Evolutionary conservation across 2,797 vertebrate genomes (phyloP).

Genomic region (Schizopygopsis malacanthus): DNA sequence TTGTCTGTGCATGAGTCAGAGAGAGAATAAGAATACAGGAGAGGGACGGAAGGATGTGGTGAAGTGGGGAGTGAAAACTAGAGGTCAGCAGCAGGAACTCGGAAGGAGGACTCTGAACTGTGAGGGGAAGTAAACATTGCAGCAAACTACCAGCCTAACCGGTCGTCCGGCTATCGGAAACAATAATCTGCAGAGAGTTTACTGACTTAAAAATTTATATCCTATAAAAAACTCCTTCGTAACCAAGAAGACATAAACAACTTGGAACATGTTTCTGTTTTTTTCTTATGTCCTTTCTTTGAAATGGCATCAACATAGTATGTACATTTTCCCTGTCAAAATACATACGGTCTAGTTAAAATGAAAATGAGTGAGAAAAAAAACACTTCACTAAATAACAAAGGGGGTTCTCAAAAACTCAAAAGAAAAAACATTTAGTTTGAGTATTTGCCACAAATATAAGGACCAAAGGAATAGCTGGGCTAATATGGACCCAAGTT

Average conservation of each 20-base stretch:
- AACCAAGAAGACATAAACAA: neutral
- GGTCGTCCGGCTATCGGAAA: conserved; percentile 33
- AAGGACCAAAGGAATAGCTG: neutral
- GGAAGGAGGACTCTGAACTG: conserved; percentile 68
- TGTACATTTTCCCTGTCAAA: neutral
- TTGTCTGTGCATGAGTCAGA: conserved; percentile 35
- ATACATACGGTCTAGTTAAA: neutral
- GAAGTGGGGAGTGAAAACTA: conserved; percentile 65
- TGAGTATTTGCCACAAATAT: neutral
- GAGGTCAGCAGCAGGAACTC: conserved; percentile 79
- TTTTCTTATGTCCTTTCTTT: neutral
- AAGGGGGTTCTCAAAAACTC: neutral
- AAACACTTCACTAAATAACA: neutral
- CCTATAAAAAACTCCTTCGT: neutral
- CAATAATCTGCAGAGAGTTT: conserved; percentile 9
- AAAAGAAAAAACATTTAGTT: neutral
- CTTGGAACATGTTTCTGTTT: neutral
- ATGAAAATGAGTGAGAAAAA: neutral
- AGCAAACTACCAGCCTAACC: neutral
- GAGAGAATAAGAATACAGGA: conserved; percentile 45
- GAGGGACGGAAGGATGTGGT: conserved; percentile 74
- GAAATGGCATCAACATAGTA: neutral
- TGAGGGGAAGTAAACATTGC: conserved; percentile 24
- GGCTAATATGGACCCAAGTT: neutral
- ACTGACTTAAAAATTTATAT: conserved; percentile 24